Percentiles rank a stretch among this genome's conserved stretches.
Evolutionary conservation across 2,113 vertebrate genomes (phyloP).

Genomic region (Ammodytes marinus): DNA sequence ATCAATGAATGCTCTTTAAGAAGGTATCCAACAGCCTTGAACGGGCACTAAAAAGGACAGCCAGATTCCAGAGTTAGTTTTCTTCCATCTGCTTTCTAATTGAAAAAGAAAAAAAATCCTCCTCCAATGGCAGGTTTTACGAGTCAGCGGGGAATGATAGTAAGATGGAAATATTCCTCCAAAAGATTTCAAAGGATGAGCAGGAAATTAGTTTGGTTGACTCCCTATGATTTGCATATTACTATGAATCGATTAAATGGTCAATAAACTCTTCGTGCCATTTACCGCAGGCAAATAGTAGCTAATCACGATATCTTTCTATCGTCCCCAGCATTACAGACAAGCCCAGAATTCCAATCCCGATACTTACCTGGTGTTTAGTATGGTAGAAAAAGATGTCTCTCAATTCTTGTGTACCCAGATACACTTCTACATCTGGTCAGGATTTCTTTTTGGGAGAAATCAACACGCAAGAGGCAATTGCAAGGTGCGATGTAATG

Average conservation of each 20-base stretch:
- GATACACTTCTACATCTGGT: no score
- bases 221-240: constrained; percentile 32
- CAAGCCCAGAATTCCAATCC: not conserved
- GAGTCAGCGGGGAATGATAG: constrained; percentile 11
- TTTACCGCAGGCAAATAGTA: constrained; percentile 17
- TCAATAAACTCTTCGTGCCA: constrained; percentile 25
- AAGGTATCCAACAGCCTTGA: not conserved
- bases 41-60: not conserved
- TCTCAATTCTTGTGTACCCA: no score
- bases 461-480: no score
- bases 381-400: no score
- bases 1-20: not conserved
- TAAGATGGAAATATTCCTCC: not conserved
- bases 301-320: constrained; percentile 30
- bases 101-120: not conserved
- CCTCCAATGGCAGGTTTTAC: not conserved
- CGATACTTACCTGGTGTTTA: no score
- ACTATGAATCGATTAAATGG: constrained; percentile 38
- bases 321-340: not conserved
- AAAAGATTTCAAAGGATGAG: constrained; percentile 28
- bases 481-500: no score
- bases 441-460: no score
- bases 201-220: constrained; percentile 50
- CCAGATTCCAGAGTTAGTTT: not conserved
- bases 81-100: not conserved